Evolutionary conservation across 2,888 invertebrate species (phyloP).

Genomic region (Cheilosia pagana): DNA sequence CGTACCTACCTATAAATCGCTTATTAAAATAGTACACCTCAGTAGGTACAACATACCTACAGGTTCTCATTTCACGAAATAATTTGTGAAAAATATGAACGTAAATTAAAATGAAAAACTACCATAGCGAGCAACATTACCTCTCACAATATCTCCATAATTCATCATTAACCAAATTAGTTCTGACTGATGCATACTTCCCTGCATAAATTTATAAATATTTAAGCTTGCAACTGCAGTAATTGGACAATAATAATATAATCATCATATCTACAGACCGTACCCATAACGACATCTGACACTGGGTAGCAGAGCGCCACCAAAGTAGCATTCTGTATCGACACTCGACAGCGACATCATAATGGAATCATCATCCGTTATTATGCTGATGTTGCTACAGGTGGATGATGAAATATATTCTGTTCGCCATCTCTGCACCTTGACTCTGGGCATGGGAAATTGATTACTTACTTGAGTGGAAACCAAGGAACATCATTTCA

Average conservation of each 20-base stretch:
- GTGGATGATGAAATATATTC: slow-evolving; percentile 37
- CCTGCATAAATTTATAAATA: slow-evolving; percentile 45
- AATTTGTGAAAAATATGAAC: background rate
- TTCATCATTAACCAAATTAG: slow-evolving; percentile 42
- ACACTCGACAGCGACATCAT: slow-evolving; percentile 56
- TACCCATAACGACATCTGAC: slow-evolving; percentile 40
- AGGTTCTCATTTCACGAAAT: background rate
- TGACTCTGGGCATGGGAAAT: slow-evolving; percentile 17
- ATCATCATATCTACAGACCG: slow-evolving; percentile 27
- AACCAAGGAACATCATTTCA: slow-evolving; percentile 9
- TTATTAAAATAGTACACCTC: too few species aligned
- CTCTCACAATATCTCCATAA: slow-evolving; percentile 2
- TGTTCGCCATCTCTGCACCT: background rate
- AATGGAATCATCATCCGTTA: slow-evolving; percentile 67
- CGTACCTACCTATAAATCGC: too few species aligned
- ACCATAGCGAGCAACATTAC: background rate
- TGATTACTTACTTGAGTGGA: slow-evolving; percentile 20
- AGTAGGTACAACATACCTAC: too few species aligned
- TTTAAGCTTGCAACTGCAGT: slow-evolving; percentile 38
- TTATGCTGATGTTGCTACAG: slow-evolving; percentile 68
- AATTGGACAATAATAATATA: slow-evolving; percentile 59
- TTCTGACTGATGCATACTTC: slow-evolving; percentile 33
- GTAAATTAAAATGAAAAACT: background rate
- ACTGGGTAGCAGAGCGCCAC: slow-evolving; percentile 26
- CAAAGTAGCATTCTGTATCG: slow-evolving; percentile 51